Conservation (phyloP, 2,797 vertebrate genomes). For the Myotis findleyi region DNA sequence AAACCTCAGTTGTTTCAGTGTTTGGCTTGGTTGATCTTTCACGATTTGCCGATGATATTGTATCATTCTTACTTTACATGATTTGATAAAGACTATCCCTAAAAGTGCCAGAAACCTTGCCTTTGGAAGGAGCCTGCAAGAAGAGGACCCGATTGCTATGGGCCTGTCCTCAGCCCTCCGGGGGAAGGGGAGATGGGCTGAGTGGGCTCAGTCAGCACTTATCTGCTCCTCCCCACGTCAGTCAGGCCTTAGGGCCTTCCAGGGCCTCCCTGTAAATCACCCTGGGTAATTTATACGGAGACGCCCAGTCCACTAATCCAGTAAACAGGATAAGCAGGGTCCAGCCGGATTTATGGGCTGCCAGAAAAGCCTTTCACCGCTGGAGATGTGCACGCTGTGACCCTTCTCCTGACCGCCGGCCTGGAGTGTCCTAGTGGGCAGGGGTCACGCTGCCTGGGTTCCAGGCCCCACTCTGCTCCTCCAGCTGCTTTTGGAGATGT, state of each 20-base stretch:
- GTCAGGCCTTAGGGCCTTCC: slow-evolving; percentile 71
- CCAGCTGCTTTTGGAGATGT: not conserved
- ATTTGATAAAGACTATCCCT: not conserved
- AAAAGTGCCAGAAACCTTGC: not conserved
- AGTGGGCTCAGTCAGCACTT: slow-evolving; percentile 63
- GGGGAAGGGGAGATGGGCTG: not conserved
- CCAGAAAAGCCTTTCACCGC: slow-evolving; percentile 85
- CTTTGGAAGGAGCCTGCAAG: not conserved
- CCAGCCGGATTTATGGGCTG: slow-evolving; percentile 87
- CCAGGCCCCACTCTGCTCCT: not conserved
- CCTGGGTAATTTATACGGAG: slow-evolving; percentile 85
- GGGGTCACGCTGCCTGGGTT: not conserved
- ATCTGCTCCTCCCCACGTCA: slow-evolving; percentile 29
- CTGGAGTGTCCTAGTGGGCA: not conserved
- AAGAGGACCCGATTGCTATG: not conserved
- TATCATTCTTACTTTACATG: not conserved
- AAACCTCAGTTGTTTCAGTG: not conserved
- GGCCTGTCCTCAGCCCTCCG: not conserved
- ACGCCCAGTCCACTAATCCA: slow-evolving; percentile 86
- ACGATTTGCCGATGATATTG: not conserved
- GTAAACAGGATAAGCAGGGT: slow-evolving; percentile 89
- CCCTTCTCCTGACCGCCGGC: not conserved
- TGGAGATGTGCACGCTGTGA: slow-evolving; percentile 77
- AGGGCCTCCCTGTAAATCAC: slow-evolving; percentile 81
- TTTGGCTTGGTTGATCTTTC: not conserved